Conservation (phyloP, 1,140 invertebrate genomes). For the Drosophila tristis region DNA sequence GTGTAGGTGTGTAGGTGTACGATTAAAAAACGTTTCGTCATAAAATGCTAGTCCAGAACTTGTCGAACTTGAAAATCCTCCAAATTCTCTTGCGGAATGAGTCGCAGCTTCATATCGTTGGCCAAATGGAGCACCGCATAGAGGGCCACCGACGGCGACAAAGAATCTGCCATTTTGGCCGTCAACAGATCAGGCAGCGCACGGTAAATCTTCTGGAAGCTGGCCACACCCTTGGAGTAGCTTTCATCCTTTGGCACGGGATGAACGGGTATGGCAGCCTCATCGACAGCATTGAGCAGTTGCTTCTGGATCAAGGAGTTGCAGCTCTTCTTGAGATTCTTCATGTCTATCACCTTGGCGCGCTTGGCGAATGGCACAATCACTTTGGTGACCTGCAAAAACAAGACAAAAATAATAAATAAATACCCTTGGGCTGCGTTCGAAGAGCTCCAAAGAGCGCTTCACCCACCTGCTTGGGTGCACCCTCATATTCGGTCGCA, state of each 20-base stretch:
- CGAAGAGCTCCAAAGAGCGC: too few relatives aligned
- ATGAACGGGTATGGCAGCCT: conserved; percentile 57
- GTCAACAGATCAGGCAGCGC: conserved; percentile 86
- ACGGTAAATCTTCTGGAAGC: conserved; percentile 85
- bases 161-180: conserved; percentile 86
- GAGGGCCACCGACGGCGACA: conserved; percentile 90
- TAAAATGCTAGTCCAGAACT: conserved; percentile 42
- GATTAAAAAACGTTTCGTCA: too few relatives aligned
- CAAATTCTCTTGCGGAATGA: conserved; percentile 69
- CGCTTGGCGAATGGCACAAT: conserved; percentile 88
- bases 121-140: conserved; percentile 90
- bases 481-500: conserved; percentile 76
- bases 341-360: conserved; percentile 91
- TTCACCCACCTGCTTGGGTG: conserved; percentile 66
- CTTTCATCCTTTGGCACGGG: conserved; percentile 47
- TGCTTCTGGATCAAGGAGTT: conserved; percentile 84
- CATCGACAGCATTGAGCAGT: conserved; percentile 33
- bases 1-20: too few relatives aligned
- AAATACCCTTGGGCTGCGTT: background rate
- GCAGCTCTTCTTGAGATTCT: conserved; percentile 88
- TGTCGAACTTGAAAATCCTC: conserved; percentile 77
- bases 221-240: conserved; percentile 65
- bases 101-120: conserved; percentile 87
- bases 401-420: background rate
- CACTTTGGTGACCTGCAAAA: conserved; percentile 86